These are phyloP conservation scores for Strix aluco DNA, from an alignment of 2,113 vertebrate genomes.

Conservation along the genomic window DNA sequence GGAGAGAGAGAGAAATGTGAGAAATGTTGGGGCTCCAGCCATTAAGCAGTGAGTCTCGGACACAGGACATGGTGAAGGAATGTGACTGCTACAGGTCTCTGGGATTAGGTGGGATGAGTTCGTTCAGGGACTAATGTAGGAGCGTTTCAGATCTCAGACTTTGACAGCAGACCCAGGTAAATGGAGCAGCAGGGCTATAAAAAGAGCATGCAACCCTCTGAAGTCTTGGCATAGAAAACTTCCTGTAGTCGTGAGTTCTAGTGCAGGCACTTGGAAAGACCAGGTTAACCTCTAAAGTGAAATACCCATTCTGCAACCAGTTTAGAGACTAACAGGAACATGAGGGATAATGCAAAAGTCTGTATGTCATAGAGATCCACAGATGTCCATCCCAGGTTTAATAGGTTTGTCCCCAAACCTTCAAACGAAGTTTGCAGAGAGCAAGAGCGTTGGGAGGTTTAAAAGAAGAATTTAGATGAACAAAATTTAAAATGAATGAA, in stretches of 20 bases:
- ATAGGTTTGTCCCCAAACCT: not conserved
- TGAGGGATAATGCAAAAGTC: not conserved
- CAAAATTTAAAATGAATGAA: not conserved
- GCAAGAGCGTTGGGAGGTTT: not conserved
- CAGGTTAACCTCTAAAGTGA: not conserved
- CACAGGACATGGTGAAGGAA: not conserved
- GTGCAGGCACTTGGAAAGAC: not conserved
- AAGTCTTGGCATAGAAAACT: slow-evolving; percentile 34
- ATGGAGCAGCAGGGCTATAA: slow-evolving; percentile 25
- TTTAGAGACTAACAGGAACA: not conserved
- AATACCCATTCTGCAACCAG: not conserved
- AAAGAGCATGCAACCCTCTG: slow-evolving; percentile 10
- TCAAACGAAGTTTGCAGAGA: not conserved
- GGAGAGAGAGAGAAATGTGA: not conserved
- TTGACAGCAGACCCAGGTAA: not conserved
- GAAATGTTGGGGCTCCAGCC: not conserved
- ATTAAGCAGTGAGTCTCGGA: not conserved
- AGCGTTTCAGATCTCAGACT: not conserved
- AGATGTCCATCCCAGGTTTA: not conserved
- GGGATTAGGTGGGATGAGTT: not conserved
- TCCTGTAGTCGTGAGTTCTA: not conserved
- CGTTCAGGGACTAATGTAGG: not conserved
- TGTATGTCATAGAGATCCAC: not conserved
- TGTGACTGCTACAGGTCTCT: not conserved
- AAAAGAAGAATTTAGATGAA: not conserved